phyloP scores from a whole-genome alignment of 1,140 invertebrate genomes.

The Heliothis virescens region DNA sequence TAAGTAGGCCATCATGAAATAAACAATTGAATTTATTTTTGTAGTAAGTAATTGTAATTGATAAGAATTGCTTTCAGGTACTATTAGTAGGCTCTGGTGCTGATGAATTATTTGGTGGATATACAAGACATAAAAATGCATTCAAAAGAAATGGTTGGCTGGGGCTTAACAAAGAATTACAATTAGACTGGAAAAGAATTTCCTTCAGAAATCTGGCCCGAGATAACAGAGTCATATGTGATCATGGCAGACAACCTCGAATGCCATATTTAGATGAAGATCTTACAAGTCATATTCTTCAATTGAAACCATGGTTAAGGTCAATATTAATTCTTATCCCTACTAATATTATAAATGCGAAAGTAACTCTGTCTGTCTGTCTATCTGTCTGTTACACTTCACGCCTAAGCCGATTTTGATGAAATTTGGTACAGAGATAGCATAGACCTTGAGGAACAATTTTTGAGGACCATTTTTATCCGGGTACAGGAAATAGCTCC shows the following conservation, averaged over 20 bases:
- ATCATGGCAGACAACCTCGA: conserved; percentile 92
- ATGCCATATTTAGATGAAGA: conserved; percentile 98
- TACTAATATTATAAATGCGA: too few relatives aligned
- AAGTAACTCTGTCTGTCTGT: too few relatives aligned
- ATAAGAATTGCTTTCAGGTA: conserved; percentile 86
- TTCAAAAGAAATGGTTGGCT: conserved; percentile 90
- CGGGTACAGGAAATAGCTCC: too few relatives aligned
- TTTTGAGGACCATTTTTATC: too few relatives aligned
- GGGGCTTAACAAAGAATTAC: conserved; percentile 90
- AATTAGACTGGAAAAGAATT: conserved; percentile 93
- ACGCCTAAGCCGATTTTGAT: too few relatives aligned
- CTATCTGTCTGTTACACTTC: too few relatives aligned
- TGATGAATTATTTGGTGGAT: conserved; percentile 98
- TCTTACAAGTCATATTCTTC: conserved; percentile 89
- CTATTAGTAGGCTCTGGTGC: conserved; percentile 97
- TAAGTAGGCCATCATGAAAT: conserved; percentile 73
- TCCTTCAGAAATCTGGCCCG: conserved; percentile 96
- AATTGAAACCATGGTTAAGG: conserved; percentile 91
- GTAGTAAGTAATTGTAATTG: neutral
- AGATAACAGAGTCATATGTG: conserved; percentile 95
- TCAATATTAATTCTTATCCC: conserved; percentile 78
- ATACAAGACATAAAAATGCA: conserved; percentile 93
- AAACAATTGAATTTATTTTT: neutral
- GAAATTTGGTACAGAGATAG: too few relatives aligned
- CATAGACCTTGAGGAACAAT: too few relatives aligned